Evolutionary conservation across 2,888 invertebrate genomes (phyloP), one percentile per base, ranked within the genome.

Genomic region (Neoitamus cyanurus): DNA sequence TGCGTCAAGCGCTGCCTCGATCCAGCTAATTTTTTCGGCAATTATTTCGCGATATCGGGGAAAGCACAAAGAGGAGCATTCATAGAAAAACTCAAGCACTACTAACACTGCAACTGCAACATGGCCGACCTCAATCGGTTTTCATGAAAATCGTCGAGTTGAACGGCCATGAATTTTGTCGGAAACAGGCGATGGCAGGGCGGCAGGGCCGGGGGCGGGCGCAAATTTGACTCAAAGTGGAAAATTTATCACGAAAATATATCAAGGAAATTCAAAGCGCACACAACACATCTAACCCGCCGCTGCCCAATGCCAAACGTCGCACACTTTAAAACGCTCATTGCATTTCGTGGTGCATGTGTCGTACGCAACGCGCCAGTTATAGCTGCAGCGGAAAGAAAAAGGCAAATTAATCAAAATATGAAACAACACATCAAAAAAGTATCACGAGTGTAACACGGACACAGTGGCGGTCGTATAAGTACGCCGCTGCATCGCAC

Each of bases 351-450:
- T 37, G 37, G 82, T 69, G 82, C 69, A 69, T 68, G 25, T 78
- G 30, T 15, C 11, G 31, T 31, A 31, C 25, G 69, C 69, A 69
- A 48, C 82, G 69, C 82, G 25, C 82, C 82, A 37, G 69, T 82
- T 69, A 30, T 69, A n/a, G 31, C 9, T 58, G 78, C 46, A 77
- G n/a, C 13, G 46, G 30, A 69, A 42, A 82, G 36, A 68, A 82
- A 82, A 82, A 82, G 78, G 58, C 78, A 82, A 82, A 82, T 82
- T 82, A 69, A 82, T 82, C 82, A 82, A 82, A 82, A 82, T 82
- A 69, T 82, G 82, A 82, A 82, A 69, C 82, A 82, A 69, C 69
- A 82, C 82, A 82, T 69, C 68, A 82, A 69, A 82, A 69, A 82
- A 36, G 68, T 82, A 37, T 69, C 37, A 20, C 48, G 68, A 69